These are phyloP conservation scores for Drosophila persimilis DNA, from an alignment of 1,140 invertebrate species.

Conservation along the genomic window DNA sequence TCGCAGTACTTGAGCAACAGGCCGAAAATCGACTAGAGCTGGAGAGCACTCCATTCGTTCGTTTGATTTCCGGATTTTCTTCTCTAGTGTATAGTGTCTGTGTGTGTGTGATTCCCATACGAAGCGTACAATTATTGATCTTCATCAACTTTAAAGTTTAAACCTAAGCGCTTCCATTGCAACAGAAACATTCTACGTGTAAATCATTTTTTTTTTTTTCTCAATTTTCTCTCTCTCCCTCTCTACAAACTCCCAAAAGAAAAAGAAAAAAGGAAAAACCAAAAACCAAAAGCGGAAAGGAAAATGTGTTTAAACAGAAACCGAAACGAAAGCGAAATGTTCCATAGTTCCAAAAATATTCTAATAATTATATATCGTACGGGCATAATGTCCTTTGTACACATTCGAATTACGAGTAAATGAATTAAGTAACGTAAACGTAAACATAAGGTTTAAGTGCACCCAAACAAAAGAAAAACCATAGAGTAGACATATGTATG, in stretches of 20 bases:
- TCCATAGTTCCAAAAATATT: slow-evolving; percentile 38
- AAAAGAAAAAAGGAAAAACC: not conserved
- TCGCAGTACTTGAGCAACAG: slow-evolving; percentile 53
- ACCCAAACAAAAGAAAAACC: slow-evolving; percentile 20
- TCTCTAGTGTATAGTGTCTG: slow-evolving; percentile 21
- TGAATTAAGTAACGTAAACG: slow-evolving; percentile 49
- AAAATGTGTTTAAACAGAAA: slow-evolving; percentile 8
- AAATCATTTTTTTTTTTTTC: slow-evolving; percentile 5
- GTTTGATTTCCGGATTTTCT: not conserved
- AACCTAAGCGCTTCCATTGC: slow-evolving; percentile 68
- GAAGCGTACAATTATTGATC: slow-evolving; percentile 69
- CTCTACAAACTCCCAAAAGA: not conserved
- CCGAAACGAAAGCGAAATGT: slow-evolving; percentile 37
- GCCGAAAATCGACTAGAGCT: slow-evolving; percentile 58
- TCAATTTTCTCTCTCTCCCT: slow-evolving; percentile 24
- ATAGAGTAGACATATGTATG: not conserved
- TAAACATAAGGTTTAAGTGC: slow-evolving; percentile 53
- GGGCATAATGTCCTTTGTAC: slow-evolving; percentile 30
- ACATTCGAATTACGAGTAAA: slow-evolving; percentile 39
- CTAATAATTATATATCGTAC: slow-evolving; percentile 25
- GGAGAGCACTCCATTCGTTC: slow-evolving; percentile 1
- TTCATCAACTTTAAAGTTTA: slow-evolving; percentile 61
- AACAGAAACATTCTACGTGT: not conserved
- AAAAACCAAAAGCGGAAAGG: not conserved
- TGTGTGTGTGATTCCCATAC: slow-evolving; percentile 28